Conservation (phyloP, 2,888 invertebrate genomes). For the Drosophila quinaria region DNA sequence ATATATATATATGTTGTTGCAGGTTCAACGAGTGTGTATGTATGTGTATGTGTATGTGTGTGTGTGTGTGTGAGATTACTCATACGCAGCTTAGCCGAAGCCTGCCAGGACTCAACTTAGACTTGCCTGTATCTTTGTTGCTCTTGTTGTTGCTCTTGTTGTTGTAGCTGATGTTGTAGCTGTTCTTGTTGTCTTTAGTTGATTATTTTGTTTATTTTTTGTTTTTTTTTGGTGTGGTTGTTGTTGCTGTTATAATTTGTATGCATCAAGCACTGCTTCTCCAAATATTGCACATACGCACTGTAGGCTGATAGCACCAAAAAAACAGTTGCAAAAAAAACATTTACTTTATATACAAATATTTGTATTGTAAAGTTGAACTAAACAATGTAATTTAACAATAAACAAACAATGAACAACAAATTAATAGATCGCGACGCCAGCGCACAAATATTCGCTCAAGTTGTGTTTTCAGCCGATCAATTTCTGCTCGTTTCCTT, state of each 20-base stretch:
- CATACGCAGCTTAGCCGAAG: slow-evolving; percentile 62
- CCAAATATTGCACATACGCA: slow-evolving; percentile 68
- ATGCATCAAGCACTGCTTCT: slow-evolving; percentile 21
- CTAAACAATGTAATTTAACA: neutral
- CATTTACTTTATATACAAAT: slow-evolving; percentile 4
- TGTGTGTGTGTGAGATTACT: slow-evolving; percentile 43
- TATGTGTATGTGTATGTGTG: slow-evolving; percentile 1
- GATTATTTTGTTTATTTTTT: slow-evolving; percentile 12
- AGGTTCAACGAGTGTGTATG: neutral
- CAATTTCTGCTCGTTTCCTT: slow-evolving; percentile 2
- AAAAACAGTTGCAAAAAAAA: slow-evolving; percentile 57
- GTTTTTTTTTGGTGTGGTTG: slow-evolving; percentile 4
- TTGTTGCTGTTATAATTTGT: slow-evolving; percentile 16
- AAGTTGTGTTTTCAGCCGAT: slow-evolving; percentile 18
- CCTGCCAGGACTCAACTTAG: slow-evolving; percentile 31
- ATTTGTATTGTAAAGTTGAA: neutral
- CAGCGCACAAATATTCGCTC: slow-evolving; percentile 16
- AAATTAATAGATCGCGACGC: slow-evolving; percentile 18
- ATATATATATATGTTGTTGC: slow-evolving; percentile 4
- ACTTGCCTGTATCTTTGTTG: slow-evolving; percentile 62
- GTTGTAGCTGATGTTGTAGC: slow-evolving; percentile 2
- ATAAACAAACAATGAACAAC: slow-evolving; percentile 9
- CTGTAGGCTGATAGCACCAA: slow-evolving; percentile 56
- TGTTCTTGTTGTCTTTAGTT: slow-evolving; percentile 19
- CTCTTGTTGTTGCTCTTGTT: slow-evolving; percentile 3